Evolutionary conservation across 1,140 invertebrate genomes (phyloP).

Genomic region (Acromyrmex heyeri): DNA sequence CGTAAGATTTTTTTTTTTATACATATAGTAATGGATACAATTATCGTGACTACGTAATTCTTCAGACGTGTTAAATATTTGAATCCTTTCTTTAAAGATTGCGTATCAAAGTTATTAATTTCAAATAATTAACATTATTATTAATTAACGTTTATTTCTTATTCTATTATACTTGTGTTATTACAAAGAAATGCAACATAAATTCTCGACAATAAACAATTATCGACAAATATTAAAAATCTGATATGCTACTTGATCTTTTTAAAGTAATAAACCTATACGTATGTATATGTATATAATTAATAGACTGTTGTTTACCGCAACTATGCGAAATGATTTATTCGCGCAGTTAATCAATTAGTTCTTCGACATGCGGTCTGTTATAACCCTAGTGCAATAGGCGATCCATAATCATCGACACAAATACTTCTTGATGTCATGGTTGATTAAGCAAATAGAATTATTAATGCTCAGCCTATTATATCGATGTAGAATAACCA

Average conservation of each 20-base stretch:
- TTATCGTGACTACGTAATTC: constrained; percentile 16
- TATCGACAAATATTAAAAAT: not conserved
- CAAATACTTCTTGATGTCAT: constrained; percentile 53
- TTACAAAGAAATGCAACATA: not conserved
- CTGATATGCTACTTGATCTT: not conserved
- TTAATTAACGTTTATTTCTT: not conserved
- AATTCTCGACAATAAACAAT: not conserved
- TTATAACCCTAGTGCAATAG: constrained; percentile 35
- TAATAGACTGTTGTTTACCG: constrained; percentile 41
- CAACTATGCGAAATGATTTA: constrained; percentile 46
- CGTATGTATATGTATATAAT: not conserved
- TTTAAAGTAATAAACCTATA: not conserved
- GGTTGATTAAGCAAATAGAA: constrained; percentile 69
- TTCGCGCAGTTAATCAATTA: constrained; percentile 47
- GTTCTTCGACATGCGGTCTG: constrained; percentile 43
- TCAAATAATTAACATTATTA: constrained; percentile 18
- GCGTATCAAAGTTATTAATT: not conserved
- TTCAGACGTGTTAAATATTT: constrained; percentile 5
- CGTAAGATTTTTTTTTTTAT: constrained; percentile 31
- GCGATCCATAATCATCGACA: constrained; percentile 56
- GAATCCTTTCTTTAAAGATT: not conserved
- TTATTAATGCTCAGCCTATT: constrained; percentile 68
- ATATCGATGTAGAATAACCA: constrained; percentile 58
- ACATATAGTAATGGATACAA: constrained; percentile 20
- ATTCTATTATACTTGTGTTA: not conserved